Evolutionary conservation across 2,113 vertebrate genomes (phyloP).

Genomic region (Amazona vittata): DNA sequence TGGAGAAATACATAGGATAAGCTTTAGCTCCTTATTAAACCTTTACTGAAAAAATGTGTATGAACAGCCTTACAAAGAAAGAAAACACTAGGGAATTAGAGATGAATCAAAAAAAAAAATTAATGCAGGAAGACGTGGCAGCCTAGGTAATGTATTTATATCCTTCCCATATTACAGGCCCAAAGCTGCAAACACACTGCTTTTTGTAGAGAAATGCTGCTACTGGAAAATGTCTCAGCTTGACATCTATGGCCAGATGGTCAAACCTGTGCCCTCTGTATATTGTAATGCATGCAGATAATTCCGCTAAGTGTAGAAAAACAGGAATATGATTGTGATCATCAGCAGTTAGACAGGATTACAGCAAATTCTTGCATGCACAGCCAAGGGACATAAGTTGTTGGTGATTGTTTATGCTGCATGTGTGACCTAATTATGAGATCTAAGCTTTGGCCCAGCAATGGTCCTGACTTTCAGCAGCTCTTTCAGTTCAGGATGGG

Average conservation of each 20-base stretch:
- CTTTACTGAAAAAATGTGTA: neutral
- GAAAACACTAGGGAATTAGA: neutral
- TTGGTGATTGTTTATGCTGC: neutral
- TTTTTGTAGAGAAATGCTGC: constrained; percentile 43
- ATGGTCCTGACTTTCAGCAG: neutral
- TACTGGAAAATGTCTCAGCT: constrained; percentile 38
- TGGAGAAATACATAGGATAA: neutral
- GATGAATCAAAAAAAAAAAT: neutral
- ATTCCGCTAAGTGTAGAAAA: constrained; percentile 24
- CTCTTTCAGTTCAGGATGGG: neutral
- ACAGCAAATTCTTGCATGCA: neutral
- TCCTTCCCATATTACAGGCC: neutral
- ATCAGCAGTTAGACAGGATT: neutral
- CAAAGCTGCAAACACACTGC: constrained; percentile 25
- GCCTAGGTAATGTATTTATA: neutral
- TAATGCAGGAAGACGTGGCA: neutral
- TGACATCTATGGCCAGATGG: constrained; percentile 47
- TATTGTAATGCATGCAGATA: neutral
- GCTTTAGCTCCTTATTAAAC: neutral
- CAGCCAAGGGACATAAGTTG: neutral
- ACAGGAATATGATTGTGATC: neutral
- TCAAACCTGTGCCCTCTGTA: constrained; percentile 22
- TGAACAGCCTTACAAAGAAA: neutral
- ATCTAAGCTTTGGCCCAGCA: neutral
- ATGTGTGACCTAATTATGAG: neutral